Evolutionary conservation across 2,888 invertebrate species (phyloP).

Genomic region (Cephus pulcher): DNA sequence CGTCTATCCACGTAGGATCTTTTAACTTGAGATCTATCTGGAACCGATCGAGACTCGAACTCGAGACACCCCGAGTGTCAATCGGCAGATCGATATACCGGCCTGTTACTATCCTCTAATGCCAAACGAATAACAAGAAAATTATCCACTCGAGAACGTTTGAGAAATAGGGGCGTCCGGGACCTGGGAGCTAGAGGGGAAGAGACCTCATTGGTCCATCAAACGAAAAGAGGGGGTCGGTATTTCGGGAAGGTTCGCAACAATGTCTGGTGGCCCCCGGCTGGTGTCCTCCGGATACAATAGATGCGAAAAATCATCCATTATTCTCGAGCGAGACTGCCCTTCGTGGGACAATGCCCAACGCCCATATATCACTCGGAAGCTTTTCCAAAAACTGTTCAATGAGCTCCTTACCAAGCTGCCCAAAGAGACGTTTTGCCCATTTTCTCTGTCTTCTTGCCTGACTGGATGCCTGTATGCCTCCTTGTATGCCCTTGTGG

Average conservation of each 20-base stretch:
- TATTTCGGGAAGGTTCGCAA: conserved; percentile 47
- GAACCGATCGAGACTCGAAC: conserved; percentile 34
- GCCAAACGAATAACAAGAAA: conserved; percentile 62
- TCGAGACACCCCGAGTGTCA: conserved; percentile 36
- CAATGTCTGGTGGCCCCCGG: conserved; percentile 46
- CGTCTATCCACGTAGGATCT: conserved; percentile 26
- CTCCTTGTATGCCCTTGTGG: not conserved
- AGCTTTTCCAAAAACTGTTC: conserved; percentile 59
- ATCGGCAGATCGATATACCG: conserved; percentile 29
- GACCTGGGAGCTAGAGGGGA: conserved; percentile 5
- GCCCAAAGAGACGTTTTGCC: conserved; percentile 26
- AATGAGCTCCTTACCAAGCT: conserved; percentile 45
- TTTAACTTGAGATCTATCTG: conserved; percentile 29
- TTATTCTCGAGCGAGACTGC: conserved; percentile 51
- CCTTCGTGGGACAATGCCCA: conserved; percentile 50
- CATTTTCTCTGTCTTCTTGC: conserved; percentile 23
- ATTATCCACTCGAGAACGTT: conserved; percentile 62
- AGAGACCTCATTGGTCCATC: conserved; percentile 17
- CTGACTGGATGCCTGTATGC: conserved; percentile 5
- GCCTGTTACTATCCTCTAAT: conserved; percentile 42
- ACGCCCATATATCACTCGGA: conserved; percentile 64
- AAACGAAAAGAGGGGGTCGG: conserved; percentile 30
- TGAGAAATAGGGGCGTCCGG: conserved; percentile 37
- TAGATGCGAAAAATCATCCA: conserved; percentile 65
- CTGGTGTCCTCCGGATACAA: conserved; percentile 52